Evolutionary conservation across 2,113 vertebrate species (phyloP).

Genomic region (Chitala chitala): DNA sequence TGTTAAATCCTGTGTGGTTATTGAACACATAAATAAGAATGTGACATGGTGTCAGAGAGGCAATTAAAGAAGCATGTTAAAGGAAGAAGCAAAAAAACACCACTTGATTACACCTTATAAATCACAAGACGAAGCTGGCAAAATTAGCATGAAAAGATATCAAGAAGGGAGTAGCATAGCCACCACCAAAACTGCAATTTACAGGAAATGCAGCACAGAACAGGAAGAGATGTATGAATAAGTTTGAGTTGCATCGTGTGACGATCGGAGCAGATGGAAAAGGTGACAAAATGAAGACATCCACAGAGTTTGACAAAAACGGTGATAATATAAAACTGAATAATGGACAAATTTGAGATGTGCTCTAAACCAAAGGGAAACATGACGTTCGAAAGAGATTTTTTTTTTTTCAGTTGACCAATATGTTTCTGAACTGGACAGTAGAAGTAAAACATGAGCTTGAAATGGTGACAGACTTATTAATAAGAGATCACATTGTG

Average conservation of each 20-base stretch:
- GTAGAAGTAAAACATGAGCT: slow-evolving; percentile 17
- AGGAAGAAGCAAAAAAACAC: background rate
- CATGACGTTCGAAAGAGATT: slow-evolving; percentile 19
- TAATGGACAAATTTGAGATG: slow-evolving; percentile 23
- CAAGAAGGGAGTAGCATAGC: background rate
- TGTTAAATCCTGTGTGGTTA: background rate
- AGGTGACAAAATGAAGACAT: slow-evolving; percentile 16
- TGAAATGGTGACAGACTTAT: slow-evolving; percentile 1
- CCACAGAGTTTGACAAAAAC: background rate
- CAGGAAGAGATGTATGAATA: background rate
- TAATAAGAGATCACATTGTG: slow-evolving; percentile 18
- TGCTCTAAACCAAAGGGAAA: slow-evolving; percentile 23
- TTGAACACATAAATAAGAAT: background rate
- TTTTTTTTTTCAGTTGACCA: background rate
- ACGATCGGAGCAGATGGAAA: slow-evolving; percentile 2
- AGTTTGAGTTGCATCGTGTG: background rate
- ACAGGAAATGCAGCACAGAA: slow-evolving; percentile 10
- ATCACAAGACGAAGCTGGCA: background rate
- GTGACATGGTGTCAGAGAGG: background rate
- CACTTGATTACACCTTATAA: background rate
- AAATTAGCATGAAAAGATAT: background rate
- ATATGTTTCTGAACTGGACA: background rate
- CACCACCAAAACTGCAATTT: background rate
- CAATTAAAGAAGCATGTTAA: background rate
- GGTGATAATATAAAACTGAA: slow-evolving; percentile 16